These are phyloP conservation scores for Bothrops jararaca DNA, from an alignment of 2,113 vertebrate genomes.

Conservation along the genomic window DNA sequence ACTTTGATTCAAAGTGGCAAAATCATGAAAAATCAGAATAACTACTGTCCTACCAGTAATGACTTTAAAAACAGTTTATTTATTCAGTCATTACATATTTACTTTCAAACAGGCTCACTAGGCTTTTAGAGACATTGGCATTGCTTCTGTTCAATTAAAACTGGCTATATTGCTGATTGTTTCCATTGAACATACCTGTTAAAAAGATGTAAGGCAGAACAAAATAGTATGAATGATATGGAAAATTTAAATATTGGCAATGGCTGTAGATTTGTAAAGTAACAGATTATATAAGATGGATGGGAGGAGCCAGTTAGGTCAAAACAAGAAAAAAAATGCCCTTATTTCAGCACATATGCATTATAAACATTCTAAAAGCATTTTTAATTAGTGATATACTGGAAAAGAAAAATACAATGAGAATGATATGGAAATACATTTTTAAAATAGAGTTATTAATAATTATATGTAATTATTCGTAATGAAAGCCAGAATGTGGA, in stretches of 20 bases:
- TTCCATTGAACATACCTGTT: background rate
- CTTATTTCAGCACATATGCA: background rate
- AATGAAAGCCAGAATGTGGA: rapidly evolving
- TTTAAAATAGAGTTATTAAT: background rate
- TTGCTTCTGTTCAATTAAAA: background rate
- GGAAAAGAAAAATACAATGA: rapidly evolving
- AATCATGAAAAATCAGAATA: background rate
- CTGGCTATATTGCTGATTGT: background rate
- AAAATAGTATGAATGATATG: background rate
- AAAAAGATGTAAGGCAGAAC: background rate
- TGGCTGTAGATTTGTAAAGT: background rate
- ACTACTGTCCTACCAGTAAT: background rate
- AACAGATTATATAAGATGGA: background rate
- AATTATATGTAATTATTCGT: background rate
- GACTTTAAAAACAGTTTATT: background rate
- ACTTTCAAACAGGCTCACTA: background rate
- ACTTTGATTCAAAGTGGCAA: slow-evolving; percentile 41
- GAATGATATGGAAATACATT: background rate
- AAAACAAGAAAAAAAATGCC: background rate
- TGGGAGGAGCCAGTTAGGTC: background rate
- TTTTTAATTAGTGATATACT: background rate
- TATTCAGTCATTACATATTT: background rate
- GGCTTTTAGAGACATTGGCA: slow-evolving; percentile 35
- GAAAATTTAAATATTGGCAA: background rate
- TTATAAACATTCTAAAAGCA: background rate